These are phyloP conservation scores for Steinernema carpocapsae DNA, from an alignment of 2,888 invertebrate genomes.

Conservation along the genomic window DNA sequence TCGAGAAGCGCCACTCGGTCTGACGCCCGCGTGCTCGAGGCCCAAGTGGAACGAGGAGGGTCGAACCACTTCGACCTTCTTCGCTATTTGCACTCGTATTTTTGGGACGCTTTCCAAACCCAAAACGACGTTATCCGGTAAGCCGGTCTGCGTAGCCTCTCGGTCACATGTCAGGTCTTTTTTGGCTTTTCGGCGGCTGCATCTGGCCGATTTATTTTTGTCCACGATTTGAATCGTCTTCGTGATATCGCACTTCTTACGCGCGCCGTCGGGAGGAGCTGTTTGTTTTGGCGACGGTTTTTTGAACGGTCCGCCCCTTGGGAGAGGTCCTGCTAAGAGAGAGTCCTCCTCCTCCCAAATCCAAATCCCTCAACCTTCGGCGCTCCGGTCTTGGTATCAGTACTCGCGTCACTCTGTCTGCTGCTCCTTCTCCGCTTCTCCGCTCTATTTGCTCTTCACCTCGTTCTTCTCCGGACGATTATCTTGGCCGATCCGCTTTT, in stretches of 20 bases:
- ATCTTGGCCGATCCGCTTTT: conserved; percentile 14
- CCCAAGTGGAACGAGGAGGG: conserved; percentile 17
- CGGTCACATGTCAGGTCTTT: neutral
- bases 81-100: conserved; percentile 28
- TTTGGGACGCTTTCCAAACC: neutral
- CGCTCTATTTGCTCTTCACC: conserved; percentile 28
- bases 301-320: conserved; percentile 16
- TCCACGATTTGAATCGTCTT: neutral
- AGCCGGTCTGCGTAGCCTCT: neutral
- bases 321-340: neutral
- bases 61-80: no score
- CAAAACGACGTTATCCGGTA: conserved; percentile 13
- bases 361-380: neutral
- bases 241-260: conserved; percentile 7
- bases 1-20: conserved; percentile 22
- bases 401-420: conserved; percentile 30
- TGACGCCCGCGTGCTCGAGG: conserved; percentile 2
- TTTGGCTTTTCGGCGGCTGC: neutral
- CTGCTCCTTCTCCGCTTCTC: conserved; percentile 16
- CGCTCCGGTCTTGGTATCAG: conserved; percentile 4
- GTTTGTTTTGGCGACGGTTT: conserved; percentile 26
- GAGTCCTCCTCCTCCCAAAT: conserved; percentile 16
- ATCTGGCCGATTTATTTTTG: neutral
- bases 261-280: neutral
- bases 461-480: conserved; percentile 1